phyloP scores from a whole-genome alignment of 2,888 invertebrate genomes.

The Epinotia nisella region DNA sequence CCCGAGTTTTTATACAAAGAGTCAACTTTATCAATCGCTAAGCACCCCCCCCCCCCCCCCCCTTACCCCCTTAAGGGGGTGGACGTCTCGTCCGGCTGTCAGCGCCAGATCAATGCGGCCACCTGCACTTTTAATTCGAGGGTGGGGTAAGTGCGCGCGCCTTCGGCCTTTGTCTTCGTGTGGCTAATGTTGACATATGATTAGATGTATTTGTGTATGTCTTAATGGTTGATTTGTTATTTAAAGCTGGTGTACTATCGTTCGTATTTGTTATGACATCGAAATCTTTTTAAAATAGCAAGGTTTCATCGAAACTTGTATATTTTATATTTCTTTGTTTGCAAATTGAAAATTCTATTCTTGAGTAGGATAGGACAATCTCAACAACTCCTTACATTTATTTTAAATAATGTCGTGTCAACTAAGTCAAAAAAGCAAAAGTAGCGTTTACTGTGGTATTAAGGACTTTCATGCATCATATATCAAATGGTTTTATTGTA shows the following conservation, averaged over 20 bases:
- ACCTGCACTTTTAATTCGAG: slow-evolving; percentile 45
- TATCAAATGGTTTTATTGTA: too few species aligned
- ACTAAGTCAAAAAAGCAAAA: too few species aligned
- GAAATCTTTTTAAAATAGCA: too few species aligned
- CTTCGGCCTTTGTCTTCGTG: slow-evolving; percentile 35
- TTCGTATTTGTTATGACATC: too few species aligned
- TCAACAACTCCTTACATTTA: too few species aligned
- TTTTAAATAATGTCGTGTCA: too few species aligned
- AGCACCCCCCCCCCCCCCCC: slow-evolving; percentile 33
- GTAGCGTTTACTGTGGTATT: too few species aligned
- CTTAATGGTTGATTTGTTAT: neutral
- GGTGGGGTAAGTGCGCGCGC: slow-evolving; percentile 38
- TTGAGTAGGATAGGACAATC: too few species aligned
- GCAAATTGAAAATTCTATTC: too few species aligned
- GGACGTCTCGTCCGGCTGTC: slow-evolving; percentile 41
- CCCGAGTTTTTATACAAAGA: slow-evolving; percentile 24
- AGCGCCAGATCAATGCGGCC: slow-evolving; percentile 42
- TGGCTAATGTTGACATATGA: slow-evolving; percentile 15
- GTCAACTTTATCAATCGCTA: slow-evolving; percentile 43
- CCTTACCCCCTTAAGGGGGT: slow-evolving; percentile 16
- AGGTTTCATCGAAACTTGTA: too few species aligned
- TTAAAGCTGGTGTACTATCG: neutral
- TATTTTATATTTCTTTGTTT: too few species aligned
- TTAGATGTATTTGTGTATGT: slow-evolving; percentile 19
- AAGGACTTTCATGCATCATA: too few species aligned